A percentile compares a stretch with the other conserved stretches of the same genome.
Conservation (phyloP, 2,888 invertebrate genomes). For the Serrognathus titanus region DNA sequence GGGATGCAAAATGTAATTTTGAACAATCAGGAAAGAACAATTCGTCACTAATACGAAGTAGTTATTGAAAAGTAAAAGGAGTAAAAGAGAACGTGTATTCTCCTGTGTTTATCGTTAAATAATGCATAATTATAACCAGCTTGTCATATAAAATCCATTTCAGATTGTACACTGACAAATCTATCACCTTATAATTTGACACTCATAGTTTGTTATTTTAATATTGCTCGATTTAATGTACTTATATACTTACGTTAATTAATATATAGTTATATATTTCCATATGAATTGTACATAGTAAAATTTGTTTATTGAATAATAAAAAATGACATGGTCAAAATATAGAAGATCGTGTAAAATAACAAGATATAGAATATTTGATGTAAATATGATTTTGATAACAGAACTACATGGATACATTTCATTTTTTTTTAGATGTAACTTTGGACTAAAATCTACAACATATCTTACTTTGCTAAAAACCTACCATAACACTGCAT, state of each 20-base stretch:
- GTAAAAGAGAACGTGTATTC: no score
- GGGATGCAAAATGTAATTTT: no score
- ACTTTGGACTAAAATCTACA: conserved; percentile 32
- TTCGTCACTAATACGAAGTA: no score
- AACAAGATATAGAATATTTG: conserved; percentile 32
- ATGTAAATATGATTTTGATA: conserved; percentile 35
- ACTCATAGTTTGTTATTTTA: conserved; percentile 44
- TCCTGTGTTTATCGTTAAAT: conserved; percentile 30
- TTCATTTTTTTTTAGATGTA: conserved; percentile 23
- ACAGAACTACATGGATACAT: conserved; percentile 37
- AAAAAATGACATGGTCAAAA: conserved; percentile 17
- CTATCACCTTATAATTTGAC: conserved; percentile 50
- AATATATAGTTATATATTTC: conserved; percentile 16
- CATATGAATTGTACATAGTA: conserved; percentile 27
- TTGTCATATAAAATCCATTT: conserved; percentile 7
- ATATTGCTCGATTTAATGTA: conserved; percentile 45
- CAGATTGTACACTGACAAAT: conserved; percentile 29
- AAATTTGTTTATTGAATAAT: conserved; percentile 32
- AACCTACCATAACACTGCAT: conserved; percentile 41
- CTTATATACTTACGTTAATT: conserved; percentile 18
- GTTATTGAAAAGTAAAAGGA: no score
- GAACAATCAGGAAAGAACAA: no score
- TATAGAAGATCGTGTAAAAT: conserved; percentile 21
- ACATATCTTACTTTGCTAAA: conserved; percentile 26
- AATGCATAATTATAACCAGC: conserved; percentile 19